Evolutionary conservation across 2,888 invertebrate genomes (phyloP), one percentile per base, ranked within the genome.

Genomic region (Tromatobia lineatoria): DNA sequence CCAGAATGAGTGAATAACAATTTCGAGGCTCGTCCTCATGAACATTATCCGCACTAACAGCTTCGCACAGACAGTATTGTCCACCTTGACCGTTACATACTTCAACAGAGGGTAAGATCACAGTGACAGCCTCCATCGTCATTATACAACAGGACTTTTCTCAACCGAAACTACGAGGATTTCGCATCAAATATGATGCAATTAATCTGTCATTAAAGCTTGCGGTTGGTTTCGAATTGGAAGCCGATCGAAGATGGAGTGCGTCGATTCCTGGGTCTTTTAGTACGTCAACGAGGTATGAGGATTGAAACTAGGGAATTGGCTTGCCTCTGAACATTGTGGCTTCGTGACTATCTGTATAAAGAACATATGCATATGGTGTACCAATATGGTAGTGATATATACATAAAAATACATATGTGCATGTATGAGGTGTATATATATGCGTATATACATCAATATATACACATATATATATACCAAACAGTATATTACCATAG

Each of bases 191-290:
- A 91, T 89, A 88, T 88, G 80, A 76, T 82, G 88, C 90, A 92
- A 92, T 91, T 92, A 91, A 92, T 92, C 89, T 88, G 85, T 91
- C 91, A 86, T 90, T 90, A 90, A 88, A 89, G 90, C 86, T 70
- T 66, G 82, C 64, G 86, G 82, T 70, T 38, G 69, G 77, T 38
- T 20, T 34, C 29, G 18, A 18, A 13, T 38, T 15, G 59, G 29
- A 61, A 8, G 61, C 13, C 38, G 57, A 50, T 34, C 7, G 20
- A 20, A 18, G 45, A 8, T 18, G n/a, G 38, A 42, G 10, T 45
- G 38, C 45, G 23, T 61, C 69, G 57, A 81, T 85, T 77, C 15
- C 54, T 71, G 23, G 18, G 59, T 71, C 50, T 75, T 50, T 52
- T 45, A 34, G 38, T 38, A 69, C 20, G 13, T 47, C 25, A 61